Evolutionary conservation across 2,113 vertebrate species (phyloP), one percentile per base, ranked within the genome.

Genomic region (Corydoras sp.): DNA sequence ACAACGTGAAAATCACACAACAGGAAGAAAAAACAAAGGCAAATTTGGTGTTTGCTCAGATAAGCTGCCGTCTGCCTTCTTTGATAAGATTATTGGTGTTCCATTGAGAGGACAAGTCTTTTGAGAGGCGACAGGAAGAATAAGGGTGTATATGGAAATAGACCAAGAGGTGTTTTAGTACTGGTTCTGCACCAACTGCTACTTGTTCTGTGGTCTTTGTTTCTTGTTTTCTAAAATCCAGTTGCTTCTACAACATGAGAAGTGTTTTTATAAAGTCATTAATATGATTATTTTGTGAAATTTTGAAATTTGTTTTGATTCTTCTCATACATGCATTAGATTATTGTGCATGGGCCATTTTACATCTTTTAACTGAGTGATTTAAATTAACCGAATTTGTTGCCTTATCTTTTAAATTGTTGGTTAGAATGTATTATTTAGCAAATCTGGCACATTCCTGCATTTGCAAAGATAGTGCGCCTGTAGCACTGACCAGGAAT

Each of bases 1-100:
- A 72, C 65, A 55, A 48, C 53, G 63, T 53, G 58, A 65, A 77
- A 77, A 77, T 75, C 69, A 59, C 51, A 65, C 65, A 9, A 67
- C 71, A 68, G 56, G 64, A 65, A 77, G 69, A 77, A 72, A 65
- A 80, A 77, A 77, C 68, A 78, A 76, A 74, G 62, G 74, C 56
- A 69, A 54, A 65, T 69, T 78, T 71, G 32, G 72, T 69, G 68
- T 74, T 65, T 73, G 31, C 29, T 72, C 60, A 68, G 79, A 81
- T 75, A 79, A 81, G 79, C 75, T 63, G 43, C 74, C 4, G 64
- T 66, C 80, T 81, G 77, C 72, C 63, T 71, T 54, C 70, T 60
- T 69, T 67, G 80, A 81, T 81, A 81, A 77, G 69, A 75, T 79
- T 68, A 49, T 68, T 30, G 62, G 43, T 10, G 14, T 43, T 55